These are phyloP conservation scores for Hydropsyche betteni DNA, from an alignment of 2,888 invertebrate species.

Conservation along the genomic window DNA sequence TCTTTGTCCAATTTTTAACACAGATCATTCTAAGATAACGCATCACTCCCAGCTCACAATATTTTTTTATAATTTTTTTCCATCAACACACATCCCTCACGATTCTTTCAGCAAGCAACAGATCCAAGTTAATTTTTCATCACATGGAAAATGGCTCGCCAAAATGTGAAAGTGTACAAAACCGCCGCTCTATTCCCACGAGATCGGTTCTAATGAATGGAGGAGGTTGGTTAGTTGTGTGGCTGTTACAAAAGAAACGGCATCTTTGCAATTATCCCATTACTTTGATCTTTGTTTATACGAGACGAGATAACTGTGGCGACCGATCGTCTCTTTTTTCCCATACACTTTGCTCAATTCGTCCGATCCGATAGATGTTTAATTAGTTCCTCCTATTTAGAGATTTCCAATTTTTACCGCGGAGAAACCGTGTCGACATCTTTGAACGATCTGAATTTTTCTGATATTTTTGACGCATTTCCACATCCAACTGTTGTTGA, in stretches of 20 bases:
- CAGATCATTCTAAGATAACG: not conserved
- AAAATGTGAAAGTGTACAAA: slow-evolving; percentile 47
- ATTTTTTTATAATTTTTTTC: not conserved
- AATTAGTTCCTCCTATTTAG: not conserved
- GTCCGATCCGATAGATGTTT: not conserved
- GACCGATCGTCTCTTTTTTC: slow-evolving; percentile 13
- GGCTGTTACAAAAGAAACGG: slow-evolving; percentile 39
- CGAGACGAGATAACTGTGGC: slow-evolving; percentile 5
- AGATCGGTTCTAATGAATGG: slow-evolving; percentile 45
- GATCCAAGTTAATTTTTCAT: not conserved
- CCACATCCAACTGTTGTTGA: too few relatives aligned
- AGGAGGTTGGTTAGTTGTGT: slow-evolving; percentile 6
- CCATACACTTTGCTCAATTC: not conserved
- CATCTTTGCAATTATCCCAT: slow-evolving; percentile 42
- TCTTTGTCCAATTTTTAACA: not conserved
- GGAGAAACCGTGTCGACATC: not conserved
- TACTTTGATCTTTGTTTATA: slow-evolving; percentile 27
- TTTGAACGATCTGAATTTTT: too few relatives aligned
- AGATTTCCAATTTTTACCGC: not conserved
- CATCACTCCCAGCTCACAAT: not conserved
- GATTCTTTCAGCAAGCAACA: too few relatives aligned
- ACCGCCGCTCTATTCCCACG: slow-evolving; percentile 43
- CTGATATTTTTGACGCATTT: too few relatives aligned
- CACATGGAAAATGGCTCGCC: slow-evolving; percentile 29
- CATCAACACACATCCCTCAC: too few relatives aligned